These are phyloP conservation scores for Scaptomyza hsui DNA, from an alignment of 1,140 invertebrate genomes.

Conservation along the genomic window DNA sequence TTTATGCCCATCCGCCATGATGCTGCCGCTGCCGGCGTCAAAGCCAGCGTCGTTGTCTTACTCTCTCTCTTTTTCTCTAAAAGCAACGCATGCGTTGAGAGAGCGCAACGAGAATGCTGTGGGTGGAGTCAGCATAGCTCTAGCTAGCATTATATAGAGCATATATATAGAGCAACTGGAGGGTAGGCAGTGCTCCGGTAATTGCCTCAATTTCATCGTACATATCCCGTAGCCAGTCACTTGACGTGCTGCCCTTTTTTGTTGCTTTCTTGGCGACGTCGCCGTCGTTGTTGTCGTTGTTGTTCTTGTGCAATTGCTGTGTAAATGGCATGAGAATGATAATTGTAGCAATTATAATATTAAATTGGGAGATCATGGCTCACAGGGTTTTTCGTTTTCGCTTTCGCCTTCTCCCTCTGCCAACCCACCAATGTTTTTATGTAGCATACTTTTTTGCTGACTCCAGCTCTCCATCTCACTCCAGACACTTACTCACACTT, in stretches of 20 bases:
- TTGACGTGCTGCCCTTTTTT: slow-evolving; percentile 41
- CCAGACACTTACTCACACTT: slow-evolving; percentile 9
- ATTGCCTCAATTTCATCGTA: slow-evolving; percentile 76
- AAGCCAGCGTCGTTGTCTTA: neutral
- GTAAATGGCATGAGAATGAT: slow-evolving; percentile 84
- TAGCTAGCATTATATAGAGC: slow-evolving; percentile 31
- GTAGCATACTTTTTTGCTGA: slow-evolving; percentile 77
- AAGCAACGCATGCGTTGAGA: slow-evolving; percentile 51
- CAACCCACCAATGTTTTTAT: slow-evolving; percentile 46
- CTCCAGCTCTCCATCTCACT: slow-evolving; percentile 8
- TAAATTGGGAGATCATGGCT: slow-evolving; percentile 84
- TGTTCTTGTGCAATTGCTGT: slow-evolving; percentile 80
- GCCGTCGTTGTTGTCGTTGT: slow-evolving; percentile 8
- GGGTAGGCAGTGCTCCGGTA: slow-evolving; percentile 56
- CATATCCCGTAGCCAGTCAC: slow-evolving; percentile 61
- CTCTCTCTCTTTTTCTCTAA: neutral
- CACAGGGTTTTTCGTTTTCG: slow-evolving; percentile 64
- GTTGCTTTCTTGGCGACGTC: slow-evolving; percentile 45
- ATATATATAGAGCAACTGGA: slow-evolving; percentile 13
- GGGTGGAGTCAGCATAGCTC: slow-evolving; percentile 59
- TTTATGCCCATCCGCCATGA: slow-evolving; percentile 44
- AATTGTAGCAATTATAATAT: slow-evolving; percentile 84
- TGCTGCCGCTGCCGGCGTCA: slow-evolving; percentile 8
- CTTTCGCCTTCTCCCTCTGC: neutral
- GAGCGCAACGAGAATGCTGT: slow-evolving; percentile 37